Conservation (phyloP, 2,113 vertebrate genomes). For the Charina bottae region DNA sequence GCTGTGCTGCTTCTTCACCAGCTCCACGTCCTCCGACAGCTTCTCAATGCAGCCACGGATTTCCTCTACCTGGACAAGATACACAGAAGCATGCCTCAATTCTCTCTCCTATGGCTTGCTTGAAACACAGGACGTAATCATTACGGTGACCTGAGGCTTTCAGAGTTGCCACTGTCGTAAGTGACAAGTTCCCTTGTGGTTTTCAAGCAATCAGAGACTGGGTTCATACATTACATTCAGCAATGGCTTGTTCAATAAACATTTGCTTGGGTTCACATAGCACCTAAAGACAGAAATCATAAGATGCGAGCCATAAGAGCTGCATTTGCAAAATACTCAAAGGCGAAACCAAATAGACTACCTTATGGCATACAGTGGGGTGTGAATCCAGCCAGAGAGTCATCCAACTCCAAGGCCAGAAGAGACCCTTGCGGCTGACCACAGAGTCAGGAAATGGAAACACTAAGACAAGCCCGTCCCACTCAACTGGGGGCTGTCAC, state of each 20-base stretch:
- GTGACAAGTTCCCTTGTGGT: background rate
- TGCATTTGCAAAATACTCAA: background rate
- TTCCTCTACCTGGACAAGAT: conserved; percentile 83
- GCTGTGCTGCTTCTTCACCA: conserved; percentile 94
- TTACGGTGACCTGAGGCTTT: background rate
- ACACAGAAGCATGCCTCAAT: background rate
- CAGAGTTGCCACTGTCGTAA: background rate
- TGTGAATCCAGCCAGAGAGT: background rate
- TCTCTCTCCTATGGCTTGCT: background rate
- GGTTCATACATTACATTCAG: background rate
- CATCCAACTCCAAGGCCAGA: background rate
- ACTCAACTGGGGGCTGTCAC: background rate
- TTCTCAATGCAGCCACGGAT: conserved; percentile 93
- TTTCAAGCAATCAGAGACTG: background rate
- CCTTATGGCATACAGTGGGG: background rate
- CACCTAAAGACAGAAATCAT: background rate
- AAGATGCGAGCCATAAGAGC: background rate
- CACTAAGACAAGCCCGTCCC: background rate
- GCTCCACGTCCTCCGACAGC: conserved; percentile 91
- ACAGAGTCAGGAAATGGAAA: background rate
- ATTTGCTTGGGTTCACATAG: background rate
- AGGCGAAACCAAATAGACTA: background rate
- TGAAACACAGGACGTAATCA: background rate
- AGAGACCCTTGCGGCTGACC: background rate
- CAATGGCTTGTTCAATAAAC: background rate